Evolutionary conservation across 92 coral and sea anemone species (phyloP), one percentile per base, ranked within the genome.

Genomic region (Plumapathes pennacea): DNA sequence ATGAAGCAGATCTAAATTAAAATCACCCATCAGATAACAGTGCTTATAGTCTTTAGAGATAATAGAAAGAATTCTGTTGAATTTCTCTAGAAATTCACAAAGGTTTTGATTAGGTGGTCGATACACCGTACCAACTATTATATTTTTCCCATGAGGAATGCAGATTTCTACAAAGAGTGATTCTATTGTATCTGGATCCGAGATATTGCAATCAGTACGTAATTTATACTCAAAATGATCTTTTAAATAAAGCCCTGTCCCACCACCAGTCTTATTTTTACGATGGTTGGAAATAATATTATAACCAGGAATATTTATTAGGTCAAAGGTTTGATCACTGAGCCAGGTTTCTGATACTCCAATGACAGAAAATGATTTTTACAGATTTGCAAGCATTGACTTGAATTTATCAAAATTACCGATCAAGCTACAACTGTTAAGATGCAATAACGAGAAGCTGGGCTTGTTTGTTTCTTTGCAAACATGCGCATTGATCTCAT

Each of bases 21-120:
- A 43, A 70, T 57, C 77, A 33, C 77, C 77, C 25, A 38, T 50
- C 0, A 57, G 20, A 47, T 69, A 57, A 57, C 57, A 41, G 23
- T 25, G 27, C 17, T 67, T 54, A 14, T 29, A 25, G 9, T 28
- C 36, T 33, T 36, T 57, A 17, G 77, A 23, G 34, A 58, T 15
- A 34, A 28, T 69, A 20, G 69, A 30, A 13, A 57, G 68, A 32
- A 45, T 69, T 10, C 25, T 46, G 18, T 69, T 69, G 22, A 69
- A 69, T 34, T 31, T 32, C 27, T 20, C 77, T 27, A 69, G 18
- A 43, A 69, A 69, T 1, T 23, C 40, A 17, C 56, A 26, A 30
- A 55, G 37, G 19, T 69, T 69, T 69, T 69, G 68, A 55, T 69
- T 69, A n/a, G 69, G 64, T 13, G 64, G 77, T 19, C 77, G 59